A percentile compares a stretch with the other conserved stretches of the same genome.
Conservation (phyloP, 2,888 invertebrate genomes). For the Sclerodermus sp. region DNA sequence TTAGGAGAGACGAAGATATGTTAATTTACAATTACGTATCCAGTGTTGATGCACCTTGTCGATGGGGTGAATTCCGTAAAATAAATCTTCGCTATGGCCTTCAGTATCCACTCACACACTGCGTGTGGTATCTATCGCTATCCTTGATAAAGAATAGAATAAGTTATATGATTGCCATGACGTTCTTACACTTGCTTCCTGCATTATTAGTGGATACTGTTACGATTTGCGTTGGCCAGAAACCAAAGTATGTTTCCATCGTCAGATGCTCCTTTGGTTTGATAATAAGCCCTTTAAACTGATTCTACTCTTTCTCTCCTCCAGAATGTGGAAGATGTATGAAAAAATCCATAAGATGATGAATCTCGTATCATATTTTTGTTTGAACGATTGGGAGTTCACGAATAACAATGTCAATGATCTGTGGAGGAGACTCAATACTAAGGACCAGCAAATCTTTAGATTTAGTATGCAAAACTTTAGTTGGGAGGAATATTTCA, state of each 20-base stretch:
- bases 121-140: constrained; percentile 66
- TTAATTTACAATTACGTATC: constrained; percentile 86
- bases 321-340: constrained; percentile 59
- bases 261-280: not conserved
- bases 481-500: constrained; percentile 60
- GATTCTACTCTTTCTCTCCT: constrained; percentile 11
- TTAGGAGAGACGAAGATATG: constrained; percentile 53
- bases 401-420: constrained; percentile 38
- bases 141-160: constrained; percentile 63
- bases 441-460: constrained; percentile 56
- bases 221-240: constrained; percentile 66
- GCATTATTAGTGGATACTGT: constrained; percentile 70
- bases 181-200: constrained; percentile 72
- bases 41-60: constrained; percentile 75
- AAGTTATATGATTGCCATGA: constrained; percentile 61
- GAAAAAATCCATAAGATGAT: constrained; percentile 59
- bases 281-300: constrained; percentile 2
- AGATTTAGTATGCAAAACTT: constrained; percentile 58
- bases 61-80: constrained; percentile 72
- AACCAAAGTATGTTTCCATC: constrained; percentile 63
- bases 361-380: constrained; percentile 59
- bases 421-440: constrained; percentile 56
- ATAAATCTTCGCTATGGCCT: constrained; percentile 61
- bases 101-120: constrained; percentile 60
- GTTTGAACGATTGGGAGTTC: constrained; percentile 50